Evolutionary conservation across 2,113 vertebrate genomes (phyloP).

Genomic region (Podocnemis expansa): DNA sequence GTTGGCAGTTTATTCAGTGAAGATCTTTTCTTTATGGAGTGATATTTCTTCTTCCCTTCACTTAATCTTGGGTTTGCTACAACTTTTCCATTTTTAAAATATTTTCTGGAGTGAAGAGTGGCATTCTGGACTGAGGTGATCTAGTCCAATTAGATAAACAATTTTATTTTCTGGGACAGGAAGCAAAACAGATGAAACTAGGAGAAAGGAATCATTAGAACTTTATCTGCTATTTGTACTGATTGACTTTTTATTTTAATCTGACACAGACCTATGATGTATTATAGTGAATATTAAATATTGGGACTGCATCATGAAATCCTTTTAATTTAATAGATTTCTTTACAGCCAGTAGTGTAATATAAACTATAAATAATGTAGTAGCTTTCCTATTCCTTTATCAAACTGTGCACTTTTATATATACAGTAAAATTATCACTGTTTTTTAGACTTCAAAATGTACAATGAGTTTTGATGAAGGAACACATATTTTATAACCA

Average conservation of each 20-base stretch:
- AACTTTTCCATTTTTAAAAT: background rate
- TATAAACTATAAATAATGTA: constrained; percentile 59
- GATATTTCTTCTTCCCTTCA: background rate
- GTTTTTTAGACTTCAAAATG: constrained; percentile 60
- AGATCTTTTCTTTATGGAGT: background rate
- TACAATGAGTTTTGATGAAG: constrained; percentile 60
- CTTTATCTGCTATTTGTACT: background rate
- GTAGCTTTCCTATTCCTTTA: constrained; percentile 30
- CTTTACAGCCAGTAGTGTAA: constrained; percentile 39
- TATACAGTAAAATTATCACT: constrained; percentile 45
- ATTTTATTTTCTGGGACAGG: background rate
- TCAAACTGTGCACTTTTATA: constrained; percentile 52
- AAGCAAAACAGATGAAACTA: background rate
- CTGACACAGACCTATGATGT: background rate
- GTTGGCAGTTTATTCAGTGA: constrained; percentile 5
- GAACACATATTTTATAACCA: constrained; percentile 65
- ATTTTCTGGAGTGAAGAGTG: background rate
- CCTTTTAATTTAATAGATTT: constrained; percentile 15
- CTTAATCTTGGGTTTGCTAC: background rate
- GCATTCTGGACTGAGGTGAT: background rate
- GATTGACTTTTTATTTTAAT: constrained; percentile 47
- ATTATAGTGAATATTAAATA: constrained; percentile 41
- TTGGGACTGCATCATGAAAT: constrained; percentile 37
- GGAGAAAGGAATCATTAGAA: background rate
- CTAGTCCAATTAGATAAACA: background rate